Evolutionary conservation across 2,113 vertebrate species (phyloP), one percentile per base, ranked within the genome.

Genomic region (Zosterops hypoxanthus): DNA sequence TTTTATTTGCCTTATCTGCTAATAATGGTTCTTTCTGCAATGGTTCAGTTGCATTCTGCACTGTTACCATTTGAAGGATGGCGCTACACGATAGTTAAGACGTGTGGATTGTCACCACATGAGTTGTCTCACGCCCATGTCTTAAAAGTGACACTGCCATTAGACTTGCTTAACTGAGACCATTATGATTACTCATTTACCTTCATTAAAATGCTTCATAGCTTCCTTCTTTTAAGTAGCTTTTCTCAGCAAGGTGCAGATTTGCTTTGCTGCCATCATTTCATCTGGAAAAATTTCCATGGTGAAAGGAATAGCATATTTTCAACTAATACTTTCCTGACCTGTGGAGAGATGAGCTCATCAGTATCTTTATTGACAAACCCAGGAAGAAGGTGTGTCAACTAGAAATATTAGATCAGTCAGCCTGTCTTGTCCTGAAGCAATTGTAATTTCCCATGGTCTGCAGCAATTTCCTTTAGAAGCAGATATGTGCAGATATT

Each of bases 361-460:
- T 94, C 85, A 65, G 76, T 88, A 11, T 92, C 86, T 78, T 88
- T 93, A 94, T 31, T 96, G 95, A 96, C 95, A 96, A 94, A 78
- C 80, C n/a, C 82, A 95, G 95, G 88, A 96, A 94, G 69, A 96
- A 96, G 90, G 93, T 92, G 94, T 95, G 92, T 88, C 72, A 11
- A 71, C 90, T 72, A 97, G 92, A 96, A 95, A 90, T 95, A 94
- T 96, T 96, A 96, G 85, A 96, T 94, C 90, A 96, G 90, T 92
- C 95, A 87, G 56, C 68, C 76, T 89, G 82, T 88, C 87, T 96
- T 97, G 92, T 95, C 94, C 92, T 92, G 90, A 64, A 97, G 94
- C 93, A 94, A 86, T 92, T 93, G 90, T 94, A 94, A 96, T 97
- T 97, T 96, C 95, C 94, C 93, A 95, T 96, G 82, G 86, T 96